phyloP scores from a whole-genome alignment of 2,113 vertebrate genomes.

The Plotosus lineatus region DNA sequence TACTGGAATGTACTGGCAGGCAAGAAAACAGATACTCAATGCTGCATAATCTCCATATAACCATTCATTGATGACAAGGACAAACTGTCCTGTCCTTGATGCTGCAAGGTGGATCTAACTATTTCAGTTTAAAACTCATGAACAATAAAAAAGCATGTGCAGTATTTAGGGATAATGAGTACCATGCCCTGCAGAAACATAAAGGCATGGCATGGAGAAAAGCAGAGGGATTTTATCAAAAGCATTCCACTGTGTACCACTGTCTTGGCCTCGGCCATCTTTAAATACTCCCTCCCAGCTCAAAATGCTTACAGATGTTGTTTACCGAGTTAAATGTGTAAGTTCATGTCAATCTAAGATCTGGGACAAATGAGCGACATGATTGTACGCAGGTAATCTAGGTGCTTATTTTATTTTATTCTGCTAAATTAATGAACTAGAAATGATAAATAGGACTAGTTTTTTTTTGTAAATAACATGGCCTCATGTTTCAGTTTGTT shows the following conservation, averaged over 20 bases:
- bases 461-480: background rate
- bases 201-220: constrained; percentile 22
- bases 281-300: background rate
- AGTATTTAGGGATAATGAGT: constrained; percentile 25
- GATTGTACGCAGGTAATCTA: background rate
- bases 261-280: constrained; percentile 8
- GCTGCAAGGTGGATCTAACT: background rate
- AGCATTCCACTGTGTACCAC: constrained; percentile 31
- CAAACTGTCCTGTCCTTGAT: constrained; percentile 20
- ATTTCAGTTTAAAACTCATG: constrained; percentile 18
- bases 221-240: constrained; percentile 36
- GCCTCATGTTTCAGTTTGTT: background rate
- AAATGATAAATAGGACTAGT: background rate
- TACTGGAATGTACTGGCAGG: constrained; percentile 19
- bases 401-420: background rate
- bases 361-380: background rate
- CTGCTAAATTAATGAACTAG: background rate
- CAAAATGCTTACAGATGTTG: constrained; percentile 43
- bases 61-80: constrained; percentile 28
- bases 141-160: constrained; percentile 3
- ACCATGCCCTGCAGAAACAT: constrained; percentile 37
- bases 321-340: background rate
- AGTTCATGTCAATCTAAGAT: background rate
- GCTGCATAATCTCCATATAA: constrained; percentile 10
- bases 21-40: constrained; percentile 3